Evolutionary conservation across 1,140 invertebrate species (phyloP), one percentile per base, ranked within the genome.

Genomic region (Zaprionus gabonicus): DNA sequence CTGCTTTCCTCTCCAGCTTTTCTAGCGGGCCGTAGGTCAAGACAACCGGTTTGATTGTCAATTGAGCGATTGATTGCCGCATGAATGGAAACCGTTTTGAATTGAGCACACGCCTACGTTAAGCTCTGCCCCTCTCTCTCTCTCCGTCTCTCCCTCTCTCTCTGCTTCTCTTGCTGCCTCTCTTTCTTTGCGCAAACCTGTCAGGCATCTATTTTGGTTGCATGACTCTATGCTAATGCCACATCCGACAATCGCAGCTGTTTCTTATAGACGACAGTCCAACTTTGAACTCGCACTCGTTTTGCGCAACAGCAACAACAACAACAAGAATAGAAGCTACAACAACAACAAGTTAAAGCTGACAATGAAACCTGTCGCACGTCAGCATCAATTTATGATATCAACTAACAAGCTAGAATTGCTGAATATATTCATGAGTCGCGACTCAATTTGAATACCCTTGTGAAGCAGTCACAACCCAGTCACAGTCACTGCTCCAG

Each of bases 331-430:
- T 17, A 12, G 9, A 17, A 62, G 9, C 51, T 15, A 20, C 17
- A 59, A 31, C 3, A 13, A 25, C 3, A 49, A 46, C 0, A 31
- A 64, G 12, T 28, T 38, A 66, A 53, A n/a, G 34, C 17, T 44
- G 28, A 65, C 56, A 77, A 75, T 59, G 78, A 10, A 41, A 72
- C 62, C 65, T 70, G 77, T 53, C 77, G 76, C 83, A 88, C 78
- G 85, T 84, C 84, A 87, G 69, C 74, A 72, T 55, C 55, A 78
- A 84, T 78, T 88, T 81, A 65, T 81, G 78, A 81, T 81, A 79
- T 87, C 75, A 88, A 84, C 71, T 76, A 78, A 12, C 64, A 65
- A 78, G 46, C 46, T 25, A 51, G 46, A 51, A 25, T 25, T 51
- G 46, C 46, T 25, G 17, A 12, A 25, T 51, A 51, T 51, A 51